Evolutionary conservation across 2,113 vertebrate genomes (phyloP).

Genomic region (Tenrec ecaudatus): DNA sequence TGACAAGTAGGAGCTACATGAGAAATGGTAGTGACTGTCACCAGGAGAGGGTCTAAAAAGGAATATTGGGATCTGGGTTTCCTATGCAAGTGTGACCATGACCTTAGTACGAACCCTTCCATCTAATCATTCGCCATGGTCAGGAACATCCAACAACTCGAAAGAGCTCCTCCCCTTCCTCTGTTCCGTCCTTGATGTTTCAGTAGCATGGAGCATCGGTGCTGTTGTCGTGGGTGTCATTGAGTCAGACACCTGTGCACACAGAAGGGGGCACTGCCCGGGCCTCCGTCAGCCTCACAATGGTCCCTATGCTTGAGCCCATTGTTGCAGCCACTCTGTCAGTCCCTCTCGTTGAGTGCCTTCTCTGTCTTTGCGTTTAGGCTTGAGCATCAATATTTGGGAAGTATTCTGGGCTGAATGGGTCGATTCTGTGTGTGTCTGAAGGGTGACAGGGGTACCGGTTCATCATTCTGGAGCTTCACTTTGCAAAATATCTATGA

Average conservation of each 20-base stretch:
- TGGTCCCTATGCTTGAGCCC: too few relatives aligned
- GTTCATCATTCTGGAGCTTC: not conserved
- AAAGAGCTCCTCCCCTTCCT: not conserved
- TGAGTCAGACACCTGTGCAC: too few relatives aligned
- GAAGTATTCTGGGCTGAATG: not conserved
- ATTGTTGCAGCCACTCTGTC: too few relatives aligned
- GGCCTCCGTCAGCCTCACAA: too few relatives aligned
- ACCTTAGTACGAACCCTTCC: not conserved
- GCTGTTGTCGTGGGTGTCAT: too few relatives aligned
- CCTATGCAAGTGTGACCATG: conserved; percentile 22
- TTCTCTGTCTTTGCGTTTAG: too few relatives aligned
- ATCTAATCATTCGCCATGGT: not conserved
- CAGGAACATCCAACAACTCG: conserved; percentile 1
- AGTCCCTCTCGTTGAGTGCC: too few relatives aligned
- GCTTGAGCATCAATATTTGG: not conserved
- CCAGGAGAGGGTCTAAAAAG: not conserved
- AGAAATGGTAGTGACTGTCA: not conserved
- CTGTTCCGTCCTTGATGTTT: not conserved
- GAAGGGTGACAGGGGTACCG: not conserved
- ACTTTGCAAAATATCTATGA: not conserved
- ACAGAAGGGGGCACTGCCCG: too few relatives aligned
- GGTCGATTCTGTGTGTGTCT: not conserved
- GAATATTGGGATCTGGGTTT: not conserved
- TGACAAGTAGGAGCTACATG: not conserved
- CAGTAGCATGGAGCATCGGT: not conserved